These are phyloP conservation scores for Toxonevra muliebris DNA, from an alignment of 2,888 invertebrate genomes.

Conservation along the genomic window DNA sequence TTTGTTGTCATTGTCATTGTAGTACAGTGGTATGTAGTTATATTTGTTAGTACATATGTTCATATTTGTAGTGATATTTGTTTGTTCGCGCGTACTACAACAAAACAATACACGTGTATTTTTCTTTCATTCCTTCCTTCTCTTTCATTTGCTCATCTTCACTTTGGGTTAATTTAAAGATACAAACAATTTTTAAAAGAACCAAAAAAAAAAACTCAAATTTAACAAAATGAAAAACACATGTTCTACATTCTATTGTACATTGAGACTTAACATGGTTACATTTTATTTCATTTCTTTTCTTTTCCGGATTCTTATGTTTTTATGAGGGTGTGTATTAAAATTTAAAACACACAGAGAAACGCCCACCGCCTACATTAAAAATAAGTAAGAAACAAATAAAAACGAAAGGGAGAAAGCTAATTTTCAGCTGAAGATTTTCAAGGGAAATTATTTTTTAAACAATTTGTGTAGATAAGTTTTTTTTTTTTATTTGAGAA, in stretches of 20 bases:
- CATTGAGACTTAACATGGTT: no score
- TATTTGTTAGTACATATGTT: constrained; percentile 50
- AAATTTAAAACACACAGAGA: no score
- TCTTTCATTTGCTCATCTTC: background rate
- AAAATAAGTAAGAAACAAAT: no score
- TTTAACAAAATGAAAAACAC: constrained; percentile 46
- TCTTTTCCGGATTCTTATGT: no score
- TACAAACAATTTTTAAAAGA: constrained; percentile 1
- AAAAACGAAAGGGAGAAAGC: no score
- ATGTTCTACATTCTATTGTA: constrained; percentile 37
- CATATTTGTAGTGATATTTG: constrained; percentile 50
- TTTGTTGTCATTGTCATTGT: constrained; percentile 10
- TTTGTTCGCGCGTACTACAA: constrained; percentile 11
- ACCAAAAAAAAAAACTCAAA: constrained; percentile 32
- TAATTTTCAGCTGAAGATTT: no score
- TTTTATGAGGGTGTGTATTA: no score
- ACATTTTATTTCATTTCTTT: no score
- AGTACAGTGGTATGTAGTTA: background rate
- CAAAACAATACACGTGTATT: constrained; percentile 41
- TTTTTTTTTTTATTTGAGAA: no score
- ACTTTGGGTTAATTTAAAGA: background rate
- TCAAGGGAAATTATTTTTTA: no score
- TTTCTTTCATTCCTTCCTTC: constrained; percentile 19
- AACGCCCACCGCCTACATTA: no score
- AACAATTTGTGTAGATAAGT: no score